Evolutionary conservation across 2,888 invertebrate species (phyloP), one percentile per base, ranked within the genome.

Genomic region (Panopea generosa): DNA sequence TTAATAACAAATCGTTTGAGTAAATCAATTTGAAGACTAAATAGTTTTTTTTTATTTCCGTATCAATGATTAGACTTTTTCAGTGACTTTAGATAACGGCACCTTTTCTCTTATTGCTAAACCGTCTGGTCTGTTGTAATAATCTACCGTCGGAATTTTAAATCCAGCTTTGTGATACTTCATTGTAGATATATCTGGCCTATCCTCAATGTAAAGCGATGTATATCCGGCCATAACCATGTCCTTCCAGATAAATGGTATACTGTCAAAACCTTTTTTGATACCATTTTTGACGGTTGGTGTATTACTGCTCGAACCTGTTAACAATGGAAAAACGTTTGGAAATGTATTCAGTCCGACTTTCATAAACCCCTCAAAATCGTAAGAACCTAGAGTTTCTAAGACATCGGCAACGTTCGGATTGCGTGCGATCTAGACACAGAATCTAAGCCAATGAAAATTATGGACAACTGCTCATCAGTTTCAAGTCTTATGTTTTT

Each of bases 221-320:
- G 94, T 94, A 90, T 95, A 97, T 0, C 96, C 83, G 96, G 20
- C 96, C 0, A 94, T 93, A 80, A 95, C 95, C 91, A 94, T 97
- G 84, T 95, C 94, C 73, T 96, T 95, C 97, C 97, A 98, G 56
- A 98, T 93, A 83, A 97, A 96, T 0, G 96, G 95, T 88, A 97
- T 61, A 7, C 75, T 45, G 22, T 86, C 84, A 7, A 76, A 24
- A 47, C 66, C 45, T 0, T 49, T 22, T 1, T 24, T 55, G 24
- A 62, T 26, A 6, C 79, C 43, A 45, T 72, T 73, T n/a, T 29
- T 47, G 26, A 59, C 43, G 0, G 47, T 53, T 14, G 65, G 66
- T 6, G 40, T 38, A 2, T 57, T 60, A 18, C 65, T 57, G 7
- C 59, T 59, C 26, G 38, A 63, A 3, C 84, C 84, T 1, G 82